Evolutionary conservation across 2,797 vertebrate species (phyloP), one percentile per base, ranked within the genome.

Genomic region (Coreius guichenoti): DNA sequence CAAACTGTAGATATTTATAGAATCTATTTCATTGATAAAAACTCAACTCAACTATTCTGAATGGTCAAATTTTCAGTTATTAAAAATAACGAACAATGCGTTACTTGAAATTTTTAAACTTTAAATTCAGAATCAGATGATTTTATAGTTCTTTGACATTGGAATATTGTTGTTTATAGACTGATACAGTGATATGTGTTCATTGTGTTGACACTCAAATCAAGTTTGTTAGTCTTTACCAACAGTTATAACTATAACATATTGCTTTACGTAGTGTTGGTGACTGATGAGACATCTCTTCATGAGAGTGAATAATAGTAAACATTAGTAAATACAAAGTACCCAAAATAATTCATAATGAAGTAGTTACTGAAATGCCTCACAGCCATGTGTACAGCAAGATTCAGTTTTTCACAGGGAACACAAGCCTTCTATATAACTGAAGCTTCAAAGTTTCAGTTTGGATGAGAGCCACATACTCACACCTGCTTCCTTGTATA

Each of bases 401-500:
- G 33, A 39, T 69, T 39, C 8, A 26, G 4, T 14, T 58, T 76
- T 76, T 39, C 7, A 77, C 21, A n/a, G 51, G 21, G 26, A 31
- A 61, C 36, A 58, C 16, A 31, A 45, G 17, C 3, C n/a, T 73
- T 82, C 29, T 13, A 9, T 76, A 13, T 56, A 36, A 76, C 49
- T 33, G 13, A 75, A 58, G 51, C 33, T 23, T 82, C 9, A 67
- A 80, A 87, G 61, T 72, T 56, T 86, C 31, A 72, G 87, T 93
- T 92, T 63, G 83, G 29, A 47, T 89, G 49, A 75, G 61, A 78
- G 36, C 39, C 68, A 84, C 23, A 87, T 51, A 84, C 75, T 45
- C 49, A 79, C 68, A 84, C 89, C 72, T 88, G 82, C 90, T 91
- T 88, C 90, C 58, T 91, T 78, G 9, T 78, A 49, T 76, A 74